phyloP scores from a whole-genome alignment of 2,888 invertebrate genomes.

The Lasioglossum pauxillum region DNA sequence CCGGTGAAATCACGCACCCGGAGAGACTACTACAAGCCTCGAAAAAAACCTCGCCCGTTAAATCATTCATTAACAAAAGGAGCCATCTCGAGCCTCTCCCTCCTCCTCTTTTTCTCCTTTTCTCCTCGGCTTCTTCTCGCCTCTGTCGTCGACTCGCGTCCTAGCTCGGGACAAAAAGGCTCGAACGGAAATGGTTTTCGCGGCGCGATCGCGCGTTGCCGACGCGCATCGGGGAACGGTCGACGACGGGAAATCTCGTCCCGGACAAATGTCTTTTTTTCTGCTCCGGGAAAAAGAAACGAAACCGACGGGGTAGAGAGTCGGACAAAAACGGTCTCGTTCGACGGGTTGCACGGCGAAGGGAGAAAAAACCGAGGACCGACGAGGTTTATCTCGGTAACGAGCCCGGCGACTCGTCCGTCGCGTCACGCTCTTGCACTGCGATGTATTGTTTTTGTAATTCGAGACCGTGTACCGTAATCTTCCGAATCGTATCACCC shows the following conservation, averaged over 20 bases:
- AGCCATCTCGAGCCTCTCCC: neutral
- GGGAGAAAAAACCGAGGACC: constrained; percentile 12
- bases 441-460: neutral
- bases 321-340: constrained; percentile 51
- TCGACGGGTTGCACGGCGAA: constrained; percentile 23
- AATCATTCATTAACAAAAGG: constrained; percentile 49
- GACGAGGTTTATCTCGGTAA: constrained; percentile 58
- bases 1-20: constrained; percentile 5
- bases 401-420: constrained; percentile 36
- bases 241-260: constrained; percentile 1
- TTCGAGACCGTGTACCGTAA: neutral
- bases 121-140: neutral
- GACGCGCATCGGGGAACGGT: neutral
- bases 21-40: constrained; percentile 34
- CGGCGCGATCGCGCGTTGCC: neutral
- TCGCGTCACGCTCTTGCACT: constrained; percentile 19
- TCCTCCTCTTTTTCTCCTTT: neutral
- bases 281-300: constrained; percentile 50
- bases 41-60: constrained; percentile 27
- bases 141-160: neutral
- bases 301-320: constrained; percentile 33
- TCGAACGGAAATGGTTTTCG: neutral
- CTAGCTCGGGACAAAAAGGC: neutral
- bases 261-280: constrained; percentile 48
- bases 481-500: neutral